phyloP scores from a whole-genome alignment of 2,888 invertebrate species.

The Aleiodes alternator region DNA sequence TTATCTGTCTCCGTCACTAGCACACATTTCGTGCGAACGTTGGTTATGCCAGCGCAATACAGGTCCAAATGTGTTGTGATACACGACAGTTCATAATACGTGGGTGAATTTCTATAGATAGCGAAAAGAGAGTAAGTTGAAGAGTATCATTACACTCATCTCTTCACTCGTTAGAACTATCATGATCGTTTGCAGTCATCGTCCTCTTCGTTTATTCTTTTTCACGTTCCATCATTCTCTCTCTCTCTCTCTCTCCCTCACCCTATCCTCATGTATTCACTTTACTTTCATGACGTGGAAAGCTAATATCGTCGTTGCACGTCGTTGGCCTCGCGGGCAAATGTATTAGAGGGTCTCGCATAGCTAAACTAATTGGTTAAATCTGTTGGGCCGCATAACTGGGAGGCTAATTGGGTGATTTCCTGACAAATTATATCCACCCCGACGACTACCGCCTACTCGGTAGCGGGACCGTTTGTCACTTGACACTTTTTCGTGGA shows the following conservation, averaged over 20 bases:
- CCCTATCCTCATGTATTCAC: slow-evolving; percentile 14
- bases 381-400: slow-evolving; percentile 76
- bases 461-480: slow-evolving; percentile 73
- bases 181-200: slow-evolving; percentile 48
- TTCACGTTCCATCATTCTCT: background rate
- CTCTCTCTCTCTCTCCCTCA: background rate
- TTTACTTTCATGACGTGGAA: slow-evolving; percentile 36
- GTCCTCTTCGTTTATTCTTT: slow-evolving; percentile 21
- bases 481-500: slow-evolving; percentile 73
- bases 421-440: slow-evolving; percentile 76
- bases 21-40: slow-evolving; percentile 33
- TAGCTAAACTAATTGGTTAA: slow-evolving; percentile 76
- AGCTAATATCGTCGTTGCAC: slow-evolving; percentile 57
- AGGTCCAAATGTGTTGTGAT: background rate
- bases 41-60: slow-evolving; percentile 23
- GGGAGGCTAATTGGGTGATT: slow-evolving; percentile 76
- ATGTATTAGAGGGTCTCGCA: slow-evolving; percentile 74
- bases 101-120: slow-evolving; percentile 34
- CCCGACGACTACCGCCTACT: slow-evolving; percentile 72
- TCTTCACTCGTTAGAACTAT: slow-evolving; percentile 37
- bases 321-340: slow-evolving; percentile 65
- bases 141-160: slow-evolving; percentile 15
- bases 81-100: slow-evolving; percentile 37
- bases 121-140: slow-evolving; percentile 17
- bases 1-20: slow-evolving; percentile 31